Base-by-base conservation (phyloP, 2,113 vertebrate species). In the Nematolebias whitei region DNA sequence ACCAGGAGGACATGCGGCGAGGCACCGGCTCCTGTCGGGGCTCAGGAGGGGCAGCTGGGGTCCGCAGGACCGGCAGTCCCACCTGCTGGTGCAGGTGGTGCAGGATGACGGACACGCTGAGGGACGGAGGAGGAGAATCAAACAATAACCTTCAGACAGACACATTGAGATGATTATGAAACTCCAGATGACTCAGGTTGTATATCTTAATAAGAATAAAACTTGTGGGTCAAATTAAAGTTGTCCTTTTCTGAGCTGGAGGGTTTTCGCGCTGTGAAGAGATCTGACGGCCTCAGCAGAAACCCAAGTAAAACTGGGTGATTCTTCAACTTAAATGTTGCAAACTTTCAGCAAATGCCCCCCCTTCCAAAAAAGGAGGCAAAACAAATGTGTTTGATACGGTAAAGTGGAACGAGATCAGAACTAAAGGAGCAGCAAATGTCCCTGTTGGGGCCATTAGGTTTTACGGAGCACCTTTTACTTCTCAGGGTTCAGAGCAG, bases 51-150 rank as follows among this genome's bases (percentile, higher is more conserved):
- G 75, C 19, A 15, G 62, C 59, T 41, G 73, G 53, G 74, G 24
- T 39, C 59, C 24, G 1, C 89, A 90, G 40, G 86, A 71, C 56
- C 10, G 78, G 15, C 89, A 90, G 16, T 64, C 75, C 79, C 64
- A 72, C 23, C 39, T 5, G 53, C 64, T 82, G 63, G 75, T 78
- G 18, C 86, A 87, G 58, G 64, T 49, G 69, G 74, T n/a, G 18
- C 87, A 88, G 61, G 85, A 84, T 3, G 84, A 24, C 10, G 40
- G 79, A 57, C 89, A 90, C 57, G 83, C 86, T 88, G 80, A 1
- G 7, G 43, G 41, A 24, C 24, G 45, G 11, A 3, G 13, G 11
- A 0, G 26, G 15, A 22, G 16, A 6, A 19, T 45, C 14, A 32
- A 12, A 26, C 22, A 15, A 26, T 12, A 38, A 18, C 38, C 47